These are phyloP conservation scores for Morone saxatilis DNA, from an alignment of 2,113 vertebrate genomes.

Conservation along the genomic window DNA sequence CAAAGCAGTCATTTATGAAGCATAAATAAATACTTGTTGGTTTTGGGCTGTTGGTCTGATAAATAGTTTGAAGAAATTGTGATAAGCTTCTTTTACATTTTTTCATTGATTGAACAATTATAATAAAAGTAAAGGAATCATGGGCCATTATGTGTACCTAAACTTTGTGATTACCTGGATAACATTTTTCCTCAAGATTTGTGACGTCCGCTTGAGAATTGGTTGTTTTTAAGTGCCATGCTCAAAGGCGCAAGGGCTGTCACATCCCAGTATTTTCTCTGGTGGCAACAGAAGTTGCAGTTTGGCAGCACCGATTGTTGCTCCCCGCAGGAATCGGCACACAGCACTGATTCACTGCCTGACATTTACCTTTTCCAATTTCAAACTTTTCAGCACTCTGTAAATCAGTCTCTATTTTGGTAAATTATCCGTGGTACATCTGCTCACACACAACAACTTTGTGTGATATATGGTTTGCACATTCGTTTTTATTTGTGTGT, in stretches of 20 bases:
- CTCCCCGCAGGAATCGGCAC: conserved; percentile 8
- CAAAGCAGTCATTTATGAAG: too few relatives aligned
- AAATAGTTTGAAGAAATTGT: background rate
- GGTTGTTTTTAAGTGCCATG: background rate
- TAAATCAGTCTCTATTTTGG: conserved; percentile 37
- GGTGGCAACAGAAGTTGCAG: conserved; percentile 19
- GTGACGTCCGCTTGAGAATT: background rate
- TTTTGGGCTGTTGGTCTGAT: background rate
- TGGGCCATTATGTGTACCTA: background rate
- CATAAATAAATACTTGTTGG: too few relatives aligned
- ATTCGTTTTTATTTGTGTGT: conserved; percentile 29
- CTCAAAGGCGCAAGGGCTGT: background rate
- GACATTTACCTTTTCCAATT: conserved; percentile 32
- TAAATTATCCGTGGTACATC: conserved; percentile 4
- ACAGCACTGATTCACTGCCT: conserved; percentile 43
- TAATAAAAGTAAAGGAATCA: background rate
- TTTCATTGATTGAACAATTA: background rate
- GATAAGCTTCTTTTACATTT: background rate
- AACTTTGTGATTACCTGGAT: background rate
- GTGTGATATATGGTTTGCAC: conserved; percentile 6
- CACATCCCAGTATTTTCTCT: conserved; percentile 10
- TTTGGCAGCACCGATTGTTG: conserved; percentile 19
- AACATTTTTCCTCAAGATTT: background rate
- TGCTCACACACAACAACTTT: conserved; percentile 12
- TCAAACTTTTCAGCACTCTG: conserved; percentile 18